Conservation (phyloP, 2,888 invertebrate genomes). For the Automeris io region DNA sequence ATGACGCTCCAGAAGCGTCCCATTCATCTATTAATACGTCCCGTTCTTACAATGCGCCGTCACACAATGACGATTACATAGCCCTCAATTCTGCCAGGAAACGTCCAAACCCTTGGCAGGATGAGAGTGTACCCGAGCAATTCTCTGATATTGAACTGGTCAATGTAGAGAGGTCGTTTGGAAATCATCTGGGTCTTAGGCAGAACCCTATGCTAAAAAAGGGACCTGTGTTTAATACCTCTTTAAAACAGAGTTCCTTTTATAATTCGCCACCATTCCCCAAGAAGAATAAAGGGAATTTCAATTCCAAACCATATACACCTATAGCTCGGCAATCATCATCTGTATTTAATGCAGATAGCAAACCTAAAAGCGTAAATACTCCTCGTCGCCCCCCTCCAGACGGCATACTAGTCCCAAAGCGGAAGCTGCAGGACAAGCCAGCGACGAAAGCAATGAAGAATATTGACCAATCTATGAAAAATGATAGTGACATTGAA, state of each 20-base stretch:
- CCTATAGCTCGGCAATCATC: too few relatives aligned
- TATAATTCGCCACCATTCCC: too few relatives aligned
- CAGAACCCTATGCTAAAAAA: too few relatives aligned
- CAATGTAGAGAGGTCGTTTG: slow-evolving; percentile 17
- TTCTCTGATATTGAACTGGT: slow-evolving; percentile 17
- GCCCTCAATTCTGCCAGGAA: slow-evolving; percentile 28
- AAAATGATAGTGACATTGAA: not conserved
- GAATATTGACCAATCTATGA: not conserved
- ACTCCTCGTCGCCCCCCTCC: too few relatives aligned
- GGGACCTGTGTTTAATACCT: too few relatives aligned
- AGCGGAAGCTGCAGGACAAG: not conserved
- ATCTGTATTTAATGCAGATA: too few relatives aligned
- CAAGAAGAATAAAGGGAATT: too few relatives aligned
- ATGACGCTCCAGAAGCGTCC: slow-evolving; percentile 15
- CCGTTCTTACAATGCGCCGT: slow-evolving; percentile 30
- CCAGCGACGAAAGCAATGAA: not conserved
- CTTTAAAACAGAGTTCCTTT: too few relatives aligned
- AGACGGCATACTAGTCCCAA: not conserved
- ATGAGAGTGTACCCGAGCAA: slow-evolving; percentile 29
- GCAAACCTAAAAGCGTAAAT: too few relatives aligned
- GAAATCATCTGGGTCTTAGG: slow-evolving; percentile 13
- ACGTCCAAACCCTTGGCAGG: slow-evolving; percentile 32
- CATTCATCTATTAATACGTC: slow-evolving; percentile 23
- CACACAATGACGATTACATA: slow-evolving; percentile 7
- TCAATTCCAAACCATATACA: too few relatives aligned